Evolutionary conservation across 2,888 invertebrate genomes (phyloP), one percentile per base, ranked within the genome.

Genomic region (Podabrus alpinus): DNA sequence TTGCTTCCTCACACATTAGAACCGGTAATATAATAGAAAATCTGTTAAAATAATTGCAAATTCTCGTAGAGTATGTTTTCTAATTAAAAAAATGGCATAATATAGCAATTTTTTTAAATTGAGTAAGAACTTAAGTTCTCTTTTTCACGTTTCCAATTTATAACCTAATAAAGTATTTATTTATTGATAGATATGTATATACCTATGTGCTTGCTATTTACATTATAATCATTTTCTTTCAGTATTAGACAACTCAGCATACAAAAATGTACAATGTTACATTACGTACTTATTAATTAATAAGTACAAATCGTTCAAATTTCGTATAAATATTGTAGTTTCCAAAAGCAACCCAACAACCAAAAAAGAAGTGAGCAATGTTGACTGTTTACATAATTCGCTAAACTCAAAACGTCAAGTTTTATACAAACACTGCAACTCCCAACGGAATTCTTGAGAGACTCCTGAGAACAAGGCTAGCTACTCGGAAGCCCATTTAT

Each of bases 401-500:
- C 68, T 71, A 75, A 79, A 78, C 77, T 79, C 78, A 77, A 79
- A 78, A 78, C 78, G 80, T 79, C 80, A 78, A 78, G 80, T 79
- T 77, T 78, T 75, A 80, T 77, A 80, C 79, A 81, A 81, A 81
- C 80, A 80, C 71, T 77, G 79, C 77, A 79, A 80, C 78, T 81
- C 79, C 76, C 78, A 21, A 62, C 71, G 78, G 77, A 79, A 80
- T 81, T 79, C 82, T 80, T 79, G 75, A 77, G 79, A 80, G 82
- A 81, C 80, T 80, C 79, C 73, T 76, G 77, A 75, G 81, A 82
- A 81, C 80, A 83, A 81, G 79, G 80, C 80, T 69, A 79, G 79
- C 81, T 80, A 80, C 83, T 81, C 80, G 81, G 80, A 83, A 82
- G 82, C 79, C 81, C 82, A 82, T 83, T 83, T 83, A 82, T 83